phyloP scores from a whole-genome alignment of 1,140 invertebrate species.

The Drosophila grimshawi region DNA sequence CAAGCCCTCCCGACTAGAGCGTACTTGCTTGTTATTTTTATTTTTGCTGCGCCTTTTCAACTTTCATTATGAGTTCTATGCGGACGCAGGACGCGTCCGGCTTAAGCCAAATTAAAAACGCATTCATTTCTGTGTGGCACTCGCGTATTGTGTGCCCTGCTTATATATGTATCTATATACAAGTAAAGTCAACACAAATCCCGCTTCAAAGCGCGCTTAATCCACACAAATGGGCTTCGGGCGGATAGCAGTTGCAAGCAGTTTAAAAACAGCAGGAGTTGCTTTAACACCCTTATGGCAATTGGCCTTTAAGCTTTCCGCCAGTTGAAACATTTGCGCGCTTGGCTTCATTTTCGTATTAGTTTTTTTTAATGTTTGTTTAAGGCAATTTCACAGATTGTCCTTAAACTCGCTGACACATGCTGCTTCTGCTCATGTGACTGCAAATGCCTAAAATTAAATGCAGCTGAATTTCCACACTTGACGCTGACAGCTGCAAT shows the following conservation, averaged over 20 bases:
- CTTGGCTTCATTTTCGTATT: slow-evolving; percentile 28
- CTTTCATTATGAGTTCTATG: slow-evolving; percentile 56
- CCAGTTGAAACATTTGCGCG: slow-evolving; percentile 7
- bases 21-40: background rate
- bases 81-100: slow-evolving; percentile 53
- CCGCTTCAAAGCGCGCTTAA: slow-evolving; percentile 43
- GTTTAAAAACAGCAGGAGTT: background rate
- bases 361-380: slow-evolving; percentile 18
- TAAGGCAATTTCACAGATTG: slow-evolving; percentile 60
- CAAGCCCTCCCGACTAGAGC: too few relatives aligned
- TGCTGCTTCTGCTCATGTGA: background rate
- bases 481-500: slow-evolving; percentile 28
- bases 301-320: slow-evolving; percentile 15
- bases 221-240: slow-evolving; percentile 34
- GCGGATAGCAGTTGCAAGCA: slow-evolving; percentile 18
- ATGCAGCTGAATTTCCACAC: slow-evolving; percentile 1
- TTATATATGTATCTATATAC: slow-evolving; percentile 20
- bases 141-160: slow-evolving; percentile 25
- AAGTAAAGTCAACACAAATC: slow-evolving; percentile 45
- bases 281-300: slow-evolving; percentile 10
- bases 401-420: slow-evolving; percentile 19
- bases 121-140: slow-evolving; percentile 61
- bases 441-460: slow-evolving; percentile 17
- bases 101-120: slow-evolving; percentile 79
- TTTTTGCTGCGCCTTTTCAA: slow-evolving; percentile 47